Evolutionary conservation across 1,140 invertebrate genomes (phyloP).

Genomic region (Scaptomyza pallida): DNA sequence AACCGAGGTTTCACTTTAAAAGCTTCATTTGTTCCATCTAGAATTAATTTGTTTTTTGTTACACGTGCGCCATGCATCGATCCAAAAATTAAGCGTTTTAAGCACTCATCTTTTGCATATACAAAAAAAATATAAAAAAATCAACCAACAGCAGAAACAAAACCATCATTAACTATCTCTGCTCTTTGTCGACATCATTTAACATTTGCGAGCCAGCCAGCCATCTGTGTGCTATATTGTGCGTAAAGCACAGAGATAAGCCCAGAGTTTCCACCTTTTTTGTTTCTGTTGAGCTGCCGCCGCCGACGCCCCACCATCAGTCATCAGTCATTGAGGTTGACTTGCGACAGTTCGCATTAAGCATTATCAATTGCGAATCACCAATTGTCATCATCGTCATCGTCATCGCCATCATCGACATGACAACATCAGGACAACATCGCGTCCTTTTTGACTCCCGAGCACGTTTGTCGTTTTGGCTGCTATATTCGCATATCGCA

Average conservation of each 20-base stretch:
- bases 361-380: conserved; percentile 72
- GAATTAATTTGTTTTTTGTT: background rate
- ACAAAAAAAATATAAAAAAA: background rate
- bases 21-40: background rate
- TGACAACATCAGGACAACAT: too few relatives aligned
- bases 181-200: conserved; percentile 38
- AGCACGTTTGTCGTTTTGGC: conserved; percentile 62
- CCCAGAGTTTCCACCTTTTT: conserved; percentile 13
- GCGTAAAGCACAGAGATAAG: conserved; percentile 71
- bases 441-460: conserved; percentile 5
- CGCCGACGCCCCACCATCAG: background rate
- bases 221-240: conserved; percentile 64
- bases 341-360: conserved; percentile 56
- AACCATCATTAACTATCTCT: conserved; percentile 31
- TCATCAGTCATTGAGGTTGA: conserved; percentile 51
- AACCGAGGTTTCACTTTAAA: too few relatives aligned
- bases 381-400: conserved; percentile 39
- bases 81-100: conserved; percentile 15
- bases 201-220: conserved; percentile 36
- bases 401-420: conserved; percentile 18
- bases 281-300: background rate
- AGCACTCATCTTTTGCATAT: conserved; percentile 1
- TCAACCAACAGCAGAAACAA: background rate
- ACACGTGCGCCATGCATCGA: background rate
- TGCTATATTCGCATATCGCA: conserved; percentile 57